Conservation (phyloP, 2,113 vertebrate genomes). For the Apodemus sylvaticus region DNA sequence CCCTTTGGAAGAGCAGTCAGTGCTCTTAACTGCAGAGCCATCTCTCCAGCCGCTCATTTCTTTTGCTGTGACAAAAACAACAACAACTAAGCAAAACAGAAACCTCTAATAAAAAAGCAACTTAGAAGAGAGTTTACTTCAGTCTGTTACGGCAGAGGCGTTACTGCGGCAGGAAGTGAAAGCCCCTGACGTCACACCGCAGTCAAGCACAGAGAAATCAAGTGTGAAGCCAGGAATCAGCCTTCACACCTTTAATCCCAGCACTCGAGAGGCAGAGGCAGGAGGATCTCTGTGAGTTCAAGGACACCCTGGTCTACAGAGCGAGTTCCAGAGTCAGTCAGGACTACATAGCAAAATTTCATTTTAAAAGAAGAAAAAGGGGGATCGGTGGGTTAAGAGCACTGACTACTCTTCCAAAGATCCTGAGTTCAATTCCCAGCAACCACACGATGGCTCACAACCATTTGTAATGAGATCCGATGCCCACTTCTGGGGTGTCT, state of each 20-base stretch:
- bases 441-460: too few species aligned
- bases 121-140: background rate
- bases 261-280: background rate
- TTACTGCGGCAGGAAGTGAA: background rate
- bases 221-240: background rate
- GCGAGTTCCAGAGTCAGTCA: background rate
- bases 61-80: background rate
- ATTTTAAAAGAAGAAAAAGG: background rate
- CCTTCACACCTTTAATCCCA: background rate
- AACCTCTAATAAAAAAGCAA: background rate
- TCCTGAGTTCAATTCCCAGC: too few species aligned
- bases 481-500: too few species aligned
- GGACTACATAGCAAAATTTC: background rate
- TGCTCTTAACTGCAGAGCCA: too few species aligned
- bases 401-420: too few species aligned
- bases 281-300: background rate
- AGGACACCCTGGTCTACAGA: background rate
- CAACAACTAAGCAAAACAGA: background rate
- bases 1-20: too few species aligned
- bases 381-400: too few species aligned
- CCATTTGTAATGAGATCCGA: too few species aligned
- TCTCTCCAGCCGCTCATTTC: too few species aligned
- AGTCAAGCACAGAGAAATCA: background rate
- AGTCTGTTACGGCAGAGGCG: background rate
- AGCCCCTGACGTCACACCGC: background rate